phyloP scores from a whole-genome alignment of 2,797 vertebrate genomes.

The Anisognathus igniventris region DNA sequence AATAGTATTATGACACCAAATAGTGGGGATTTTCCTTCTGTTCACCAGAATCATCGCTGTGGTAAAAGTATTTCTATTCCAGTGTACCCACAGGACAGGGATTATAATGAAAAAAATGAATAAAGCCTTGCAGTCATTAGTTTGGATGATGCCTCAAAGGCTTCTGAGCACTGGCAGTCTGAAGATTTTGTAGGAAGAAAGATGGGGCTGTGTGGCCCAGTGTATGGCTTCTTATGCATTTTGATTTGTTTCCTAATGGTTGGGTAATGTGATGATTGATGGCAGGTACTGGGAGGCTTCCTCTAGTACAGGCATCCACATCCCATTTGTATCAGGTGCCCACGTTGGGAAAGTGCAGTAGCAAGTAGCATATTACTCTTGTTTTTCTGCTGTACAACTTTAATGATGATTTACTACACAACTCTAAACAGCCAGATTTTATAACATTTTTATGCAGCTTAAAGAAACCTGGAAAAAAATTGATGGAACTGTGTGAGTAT shows the following conservation, averaged over 20 bases:
- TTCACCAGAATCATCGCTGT: not conserved
- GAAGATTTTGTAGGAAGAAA: not conserved
- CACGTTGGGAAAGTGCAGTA: not conserved
- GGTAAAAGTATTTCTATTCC: not conserved
- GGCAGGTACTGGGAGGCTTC: not conserved
- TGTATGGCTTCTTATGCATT: not conserved
- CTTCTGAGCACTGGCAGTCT: not conserved
- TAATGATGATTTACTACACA: not conserved
- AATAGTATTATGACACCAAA: not conserved
- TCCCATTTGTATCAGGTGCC: not conserved
- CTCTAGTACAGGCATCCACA: not conserved
- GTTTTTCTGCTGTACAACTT: not conserved
- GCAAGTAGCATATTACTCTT: not conserved
- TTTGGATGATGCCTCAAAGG: not conserved
- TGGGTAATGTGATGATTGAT: not conserved
- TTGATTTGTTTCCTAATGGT: not conserved
- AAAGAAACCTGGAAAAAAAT: not conserved
- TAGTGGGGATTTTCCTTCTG: not conserved
- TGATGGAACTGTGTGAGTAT: not conserved
- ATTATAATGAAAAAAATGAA: not conserved
- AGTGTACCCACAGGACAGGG: not conserved
- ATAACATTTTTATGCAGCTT: not conserved
- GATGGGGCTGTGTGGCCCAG: not conserved
- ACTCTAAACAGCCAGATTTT: not conserved
- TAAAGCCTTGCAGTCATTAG: not conserved